Conservation (phyloP, 2,797 vertebrate genomes). For the Poeciliopsis infans region DNA sequence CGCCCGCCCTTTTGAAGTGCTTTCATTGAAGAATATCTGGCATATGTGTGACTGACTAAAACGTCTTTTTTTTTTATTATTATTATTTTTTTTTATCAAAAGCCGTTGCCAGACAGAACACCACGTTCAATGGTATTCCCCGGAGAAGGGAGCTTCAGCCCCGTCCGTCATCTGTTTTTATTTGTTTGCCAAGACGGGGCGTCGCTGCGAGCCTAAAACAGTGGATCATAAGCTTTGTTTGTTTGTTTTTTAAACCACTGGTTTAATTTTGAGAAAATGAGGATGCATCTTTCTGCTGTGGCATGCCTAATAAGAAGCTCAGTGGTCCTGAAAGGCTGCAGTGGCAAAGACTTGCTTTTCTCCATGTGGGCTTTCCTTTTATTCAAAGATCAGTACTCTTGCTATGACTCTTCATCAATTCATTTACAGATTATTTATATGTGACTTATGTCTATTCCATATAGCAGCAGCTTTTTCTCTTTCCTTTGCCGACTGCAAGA, state of each 20-base stretch:
- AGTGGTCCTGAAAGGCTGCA: not conserved
- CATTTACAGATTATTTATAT: not conserved
- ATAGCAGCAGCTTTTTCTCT: not conserved
- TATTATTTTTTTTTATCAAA: slow-evolving; percentile 41
- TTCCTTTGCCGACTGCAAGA: not conserved
- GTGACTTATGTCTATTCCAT: not conserved
- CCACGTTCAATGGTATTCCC: slow-evolving; percentile 17
- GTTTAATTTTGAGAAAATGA: slow-evolving; percentile 13
- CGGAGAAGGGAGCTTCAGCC: slow-evolving; percentile 15
- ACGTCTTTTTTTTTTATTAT: not conserved
- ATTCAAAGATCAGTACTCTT: not conserved
- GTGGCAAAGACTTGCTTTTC: not conserved
- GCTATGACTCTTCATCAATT: not conserved
- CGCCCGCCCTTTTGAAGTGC: slow-evolving; percentile 57
- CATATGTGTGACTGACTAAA: slow-evolving; percentile 57
- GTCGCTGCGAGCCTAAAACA: not conserved
- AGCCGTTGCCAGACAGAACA: slow-evolving; percentile 27
- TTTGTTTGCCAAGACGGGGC: slow-evolving; percentile 22
- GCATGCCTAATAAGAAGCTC: not conserved
- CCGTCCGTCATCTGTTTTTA: slow-evolving; percentile 40
- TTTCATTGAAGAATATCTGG: slow-evolving; percentile 40
- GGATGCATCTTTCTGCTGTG: not conserved
- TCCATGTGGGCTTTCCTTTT: not conserved
- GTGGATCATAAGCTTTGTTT: slow-evolving; percentile 19
- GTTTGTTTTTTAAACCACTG: slow-evolving; percentile 8